phyloP scores from a whole-genome alignment of 37 sponge, comb jelly and placozoan species.

The Agelas oroides region DNA sequence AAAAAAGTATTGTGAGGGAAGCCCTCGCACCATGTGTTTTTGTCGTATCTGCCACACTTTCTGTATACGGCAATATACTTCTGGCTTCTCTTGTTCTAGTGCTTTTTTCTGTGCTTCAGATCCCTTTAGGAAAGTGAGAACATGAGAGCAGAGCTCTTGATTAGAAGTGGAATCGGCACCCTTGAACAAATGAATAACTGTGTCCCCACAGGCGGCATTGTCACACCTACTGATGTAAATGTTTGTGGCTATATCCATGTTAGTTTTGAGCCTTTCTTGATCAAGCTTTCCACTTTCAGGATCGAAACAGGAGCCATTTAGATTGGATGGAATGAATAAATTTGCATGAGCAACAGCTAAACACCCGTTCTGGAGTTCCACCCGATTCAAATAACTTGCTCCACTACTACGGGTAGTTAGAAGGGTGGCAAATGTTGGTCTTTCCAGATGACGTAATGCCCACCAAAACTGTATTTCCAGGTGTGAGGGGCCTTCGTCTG shows the following conservation, averaged over 20 bases:
- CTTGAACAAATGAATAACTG: not conserved
- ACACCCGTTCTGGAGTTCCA: slow-evolving; percentile 26
- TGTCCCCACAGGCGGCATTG: slow-evolving; percentile 26
- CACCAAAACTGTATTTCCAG: slow-evolving; percentile 45
- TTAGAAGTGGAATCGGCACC: not conserved
- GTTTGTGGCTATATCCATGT: slow-evolving; percentile 4
- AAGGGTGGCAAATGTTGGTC: slow-evolving; percentile 4
- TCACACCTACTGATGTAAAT: slow-evolving; percentile 20
- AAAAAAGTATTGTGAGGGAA: slow-evolving; percentile 38
- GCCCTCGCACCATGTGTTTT: slow-evolving; percentile 16
- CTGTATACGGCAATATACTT: slow-evolving; percentile 1
- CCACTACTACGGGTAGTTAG: slow-evolving; percentile 42
- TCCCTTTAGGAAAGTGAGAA: slow-evolving; percentile 34
- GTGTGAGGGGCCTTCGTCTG: slow-evolving; percentile 43
- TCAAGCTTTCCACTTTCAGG: not conserved
- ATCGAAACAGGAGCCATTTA: slow-evolving; percentile 5
- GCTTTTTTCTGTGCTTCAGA: slow-evolving; percentile 9
- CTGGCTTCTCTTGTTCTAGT: slow-evolving; percentile 16
- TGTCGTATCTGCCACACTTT: slow-evolving; percentile 19
- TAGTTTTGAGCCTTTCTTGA: not conserved
- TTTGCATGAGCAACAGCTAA: slow-evolving; percentile 11
- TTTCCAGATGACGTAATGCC: slow-evolving; percentile 10
- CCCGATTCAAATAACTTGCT: slow-evolving; percentile 38
- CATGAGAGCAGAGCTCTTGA: not conserved
- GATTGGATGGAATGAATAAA: slow-evolving; percentile 1